Base-by-base conservation (phyloP, 2,113 vertebrate genomes). In the Limnothrissa miodon region DNA sequence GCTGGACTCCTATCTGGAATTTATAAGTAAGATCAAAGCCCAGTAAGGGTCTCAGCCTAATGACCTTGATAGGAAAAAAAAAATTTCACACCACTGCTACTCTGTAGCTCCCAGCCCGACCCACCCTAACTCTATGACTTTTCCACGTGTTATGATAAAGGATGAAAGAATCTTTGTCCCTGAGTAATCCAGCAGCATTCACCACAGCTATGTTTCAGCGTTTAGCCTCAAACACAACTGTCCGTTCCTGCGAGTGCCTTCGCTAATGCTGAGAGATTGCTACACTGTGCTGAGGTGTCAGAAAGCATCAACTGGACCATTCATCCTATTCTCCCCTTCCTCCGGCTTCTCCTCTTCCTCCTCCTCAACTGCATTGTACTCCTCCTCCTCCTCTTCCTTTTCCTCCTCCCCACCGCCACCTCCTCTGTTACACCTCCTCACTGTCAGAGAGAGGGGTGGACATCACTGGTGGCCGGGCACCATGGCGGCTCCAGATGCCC, bases 351-450 rank as follows among this genome's bases (percentile, higher is more conserved):
- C 13, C 25, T 7, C 11, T 29, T 62, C 83, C 23, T 23, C 39
- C 48, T 48, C 25, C 13, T 80, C 51, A 46, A 39, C 82, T 45
- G 29, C 79, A 78, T 39, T 78, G 79, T 48, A 48, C 46, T 48
- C 46, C 46, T 48, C 46, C 11, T 48, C 46, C 46, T 48, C 46
- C 11, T 9, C 8, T 15, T 15, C 6, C 46, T 45, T 6, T 6
- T 45, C 46, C 46, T 56, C 2, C 51, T 56, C 51, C 17, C 13
- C 17, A 3, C 48, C 51, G 19, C 51, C 1, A 23, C 51, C 51
- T 6, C 51, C 51, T 23, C 51, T 56, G 21, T 56, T 56, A 23
- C 21, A 19, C 51, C 51, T 56, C 51, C 21, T 56, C 19, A 23
- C 5, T 21, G 51, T 56, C 51, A 56, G 51, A 6, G 51, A 23